Percentiles rank a stretch among this genome's conserved stretches.
Evolutionary conservation across 2,888 invertebrate species (phyloP).

Genomic region (Neuroscelio doddi): DNA sequence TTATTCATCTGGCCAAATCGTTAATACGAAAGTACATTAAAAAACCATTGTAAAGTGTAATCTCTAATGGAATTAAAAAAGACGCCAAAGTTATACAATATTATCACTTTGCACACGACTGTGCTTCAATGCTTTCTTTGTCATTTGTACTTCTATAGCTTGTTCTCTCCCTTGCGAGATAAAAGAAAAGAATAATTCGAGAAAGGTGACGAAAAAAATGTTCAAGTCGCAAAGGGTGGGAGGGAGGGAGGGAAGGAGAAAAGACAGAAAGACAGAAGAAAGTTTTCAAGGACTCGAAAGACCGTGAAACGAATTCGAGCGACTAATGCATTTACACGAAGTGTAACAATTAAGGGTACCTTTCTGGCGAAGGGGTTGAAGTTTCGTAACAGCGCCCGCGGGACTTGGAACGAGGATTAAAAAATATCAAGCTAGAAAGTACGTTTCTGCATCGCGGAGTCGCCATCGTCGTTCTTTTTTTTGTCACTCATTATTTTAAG

Average conservation of each 20-base stretch:
- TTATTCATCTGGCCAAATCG: too few relatives aligned
- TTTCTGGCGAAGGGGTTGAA: slow-evolving; percentile 50
- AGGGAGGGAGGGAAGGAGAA: slow-evolving; percentile 14
- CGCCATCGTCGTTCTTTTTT: slow-evolving; percentile 9
- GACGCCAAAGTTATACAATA: too few relatives aligned
- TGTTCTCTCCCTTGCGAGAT: background rate
- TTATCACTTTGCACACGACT: too few relatives aligned
- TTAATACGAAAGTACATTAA: too few relatives aligned
- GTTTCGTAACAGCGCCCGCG: slow-evolving; percentile 49
- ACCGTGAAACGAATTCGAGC: slow-evolving; percentile 68
- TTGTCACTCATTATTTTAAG: slow-evolving; percentile 9
- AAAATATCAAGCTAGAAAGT: slow-evolving; percentile 26
- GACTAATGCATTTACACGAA: slow-evolving; percentile 69
- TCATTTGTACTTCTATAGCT: background rate
- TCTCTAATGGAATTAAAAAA: too few relatives aligned
- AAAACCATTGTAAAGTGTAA: too few relatives aligned
- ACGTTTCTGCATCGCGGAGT: background rate
- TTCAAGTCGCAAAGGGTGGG: slow-evolving; percentile 1
- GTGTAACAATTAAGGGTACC: slow-evolving; percentile 66
- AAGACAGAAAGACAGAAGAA: too few relatives aligned
- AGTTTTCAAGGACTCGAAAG: slow-evolving; percentile 50
- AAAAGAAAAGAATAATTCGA: background rate
- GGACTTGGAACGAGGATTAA: slow-evolving; percentile 40
- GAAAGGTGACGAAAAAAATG: slow-evolving; percentile 5
- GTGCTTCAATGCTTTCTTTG: background rate